phyloP scores from a whole-genome alignment of 2,113 vertebrate species.

The Spea bombifrons region DNA sequence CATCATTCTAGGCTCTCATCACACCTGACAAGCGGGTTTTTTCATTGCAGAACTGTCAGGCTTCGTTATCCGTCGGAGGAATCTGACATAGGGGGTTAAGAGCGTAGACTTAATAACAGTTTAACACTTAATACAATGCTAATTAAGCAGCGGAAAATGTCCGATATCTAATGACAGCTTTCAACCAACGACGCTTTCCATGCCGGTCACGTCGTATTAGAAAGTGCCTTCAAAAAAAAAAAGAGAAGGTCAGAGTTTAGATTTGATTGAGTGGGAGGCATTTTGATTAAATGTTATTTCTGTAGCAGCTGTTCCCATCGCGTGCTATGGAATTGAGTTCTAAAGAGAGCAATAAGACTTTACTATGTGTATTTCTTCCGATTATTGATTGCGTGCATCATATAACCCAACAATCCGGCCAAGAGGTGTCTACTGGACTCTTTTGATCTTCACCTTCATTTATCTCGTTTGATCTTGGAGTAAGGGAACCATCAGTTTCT shows the following conservation, averaged over 20 bases:
- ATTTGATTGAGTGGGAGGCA: not conserved
- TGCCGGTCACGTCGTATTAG: not conserved
- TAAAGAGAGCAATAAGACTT: not conserved
- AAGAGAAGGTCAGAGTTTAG: slow-evolving; percentile 12
- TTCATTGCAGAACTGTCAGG: slow-evolving; percentile 12
- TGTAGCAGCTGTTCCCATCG: not conserved
- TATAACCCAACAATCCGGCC: no score
- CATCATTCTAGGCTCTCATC: slow-evolving; percentile 24
- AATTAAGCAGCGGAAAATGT: slow-evolving; percentile 40
- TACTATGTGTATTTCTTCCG: not conserved
- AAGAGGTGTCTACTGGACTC: no score
- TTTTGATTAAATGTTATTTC: not conserved
- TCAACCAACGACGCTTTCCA: slow-evolving; percentile 27
- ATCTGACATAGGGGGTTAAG: slow-evolving; percentile 31
- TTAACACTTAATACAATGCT: slow-evolving; percentile 23
- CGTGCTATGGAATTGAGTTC: no score
- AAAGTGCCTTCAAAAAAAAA: fast-evolving
- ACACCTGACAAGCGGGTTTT: slow-evolving; percentile 23
- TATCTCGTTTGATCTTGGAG: no score
- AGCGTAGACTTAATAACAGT: slow-evolving; percentile 20
- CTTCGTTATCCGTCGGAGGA: slow-evolving; percentile 11
- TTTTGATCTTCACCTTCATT: no score
- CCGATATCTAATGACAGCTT: slow-evolving; percentile 24
- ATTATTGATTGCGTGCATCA: no score
- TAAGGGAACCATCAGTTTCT: no score